These are phyloP conservation scores for Hypena proboscidalis DNA, from an alignment of 2,888 invertebrate species.

Conservation along the genomic window DNA sequence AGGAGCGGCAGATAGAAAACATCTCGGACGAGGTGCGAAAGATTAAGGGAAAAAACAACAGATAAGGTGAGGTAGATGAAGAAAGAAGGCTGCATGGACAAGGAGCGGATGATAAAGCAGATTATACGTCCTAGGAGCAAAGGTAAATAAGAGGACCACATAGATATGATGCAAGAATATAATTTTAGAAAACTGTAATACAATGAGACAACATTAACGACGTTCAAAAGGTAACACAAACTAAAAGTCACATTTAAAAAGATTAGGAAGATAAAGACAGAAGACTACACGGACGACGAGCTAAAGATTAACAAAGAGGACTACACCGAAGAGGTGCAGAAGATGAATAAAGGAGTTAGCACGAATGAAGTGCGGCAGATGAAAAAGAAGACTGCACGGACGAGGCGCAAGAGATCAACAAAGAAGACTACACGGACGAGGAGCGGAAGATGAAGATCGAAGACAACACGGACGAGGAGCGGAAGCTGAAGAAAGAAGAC, in stretches of 20 bases:
- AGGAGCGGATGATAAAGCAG: neutral
- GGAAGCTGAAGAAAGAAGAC: slow-evolving; percentile 9
- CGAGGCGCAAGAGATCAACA: slow-evolving; percentile 8
- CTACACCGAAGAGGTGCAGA: slow-evolving; percentile 1
- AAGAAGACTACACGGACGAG: slow-evolving; percentile 1
- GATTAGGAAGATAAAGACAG: neutral
- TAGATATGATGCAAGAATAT: neutral
- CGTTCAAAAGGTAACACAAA: neutral
- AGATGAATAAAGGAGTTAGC: slow-evolving; percentile 3
- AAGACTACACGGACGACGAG: slow-evolving; percentile 2
- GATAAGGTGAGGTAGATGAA: slow-evolving; percentile 1
- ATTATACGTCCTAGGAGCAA: slow-evolving; percentile 2
- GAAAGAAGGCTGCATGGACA: slow-evolving; percentile 2
- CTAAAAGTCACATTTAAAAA: neutral
- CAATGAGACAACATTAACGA: slow-evolving; percentile 5
- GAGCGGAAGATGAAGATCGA: neutral
- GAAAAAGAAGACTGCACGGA: slow-evolving; percentile 6
- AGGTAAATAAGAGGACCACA: neutral
- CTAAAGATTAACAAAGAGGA: slow-evolving; percentile 1
- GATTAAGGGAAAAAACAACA: neutral
- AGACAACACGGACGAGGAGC: neutral
- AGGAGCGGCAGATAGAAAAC: neutral
- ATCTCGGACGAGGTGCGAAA: neutral
- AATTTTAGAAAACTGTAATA: too few relatives aligned
- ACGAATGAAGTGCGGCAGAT: slow-evolving; percentile 3